phyloP scores from a whole-genome alignment of 1,140 invertebrate species.

The Grapholita molesta region DNA sequence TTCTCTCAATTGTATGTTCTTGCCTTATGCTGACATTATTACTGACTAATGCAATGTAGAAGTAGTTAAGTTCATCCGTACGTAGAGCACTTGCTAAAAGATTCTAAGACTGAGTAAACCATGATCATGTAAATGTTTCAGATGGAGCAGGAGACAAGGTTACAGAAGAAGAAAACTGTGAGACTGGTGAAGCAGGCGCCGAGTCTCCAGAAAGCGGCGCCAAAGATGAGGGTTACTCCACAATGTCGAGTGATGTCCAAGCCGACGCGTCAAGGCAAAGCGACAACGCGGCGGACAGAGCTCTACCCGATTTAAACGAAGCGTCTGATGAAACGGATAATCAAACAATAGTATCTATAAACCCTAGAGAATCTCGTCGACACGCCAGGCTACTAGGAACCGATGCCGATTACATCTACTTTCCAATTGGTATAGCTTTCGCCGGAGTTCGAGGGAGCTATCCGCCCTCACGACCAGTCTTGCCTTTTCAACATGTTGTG shows the following conservation, averaged over 20 bases:
- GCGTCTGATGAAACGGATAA: slow-evolving; percentile 84
- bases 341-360: slow-evolving; percentile 76
- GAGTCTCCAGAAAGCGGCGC: slow-evolving; percentile 86
- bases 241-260: slow-evolving; percentile 93
- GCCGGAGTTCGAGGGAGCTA: slow-evolving; percentile 84
- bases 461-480: slow-evolving; percentile 81
- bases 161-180: slow-evolving; percentile 71
- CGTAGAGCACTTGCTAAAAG: not conserved
- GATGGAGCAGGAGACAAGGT: slow-evolving; percentile 57
- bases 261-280: slow-evolving; percentile 81
- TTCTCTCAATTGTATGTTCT: no score
- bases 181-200: slow-evolving; percentile 77
- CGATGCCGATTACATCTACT: slow-evolving; percentile 83
- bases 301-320: slow-evolving; percentile 85
- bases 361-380: slow-evolving; percentile 75
- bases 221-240: slow-evolving; percentile 92
- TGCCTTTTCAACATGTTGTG: slow-evolving; percentile 86
- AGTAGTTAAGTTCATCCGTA: no score
- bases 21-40: no score
- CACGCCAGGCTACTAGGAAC: slow-evolving; percentile 71
- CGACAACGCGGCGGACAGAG: slow-evolving; percentile 77
- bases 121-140: slow-evolving; percentile 30
- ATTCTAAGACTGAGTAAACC: not conserved
- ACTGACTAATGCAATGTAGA: no score
- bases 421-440: slow-evolving; percentile 82